These are phyloP conservation scores for Lasioglossum oenotherae DNA, from an alignment of 2,888 invertebrate genomes.

Conservation along the genomic window DNA sequence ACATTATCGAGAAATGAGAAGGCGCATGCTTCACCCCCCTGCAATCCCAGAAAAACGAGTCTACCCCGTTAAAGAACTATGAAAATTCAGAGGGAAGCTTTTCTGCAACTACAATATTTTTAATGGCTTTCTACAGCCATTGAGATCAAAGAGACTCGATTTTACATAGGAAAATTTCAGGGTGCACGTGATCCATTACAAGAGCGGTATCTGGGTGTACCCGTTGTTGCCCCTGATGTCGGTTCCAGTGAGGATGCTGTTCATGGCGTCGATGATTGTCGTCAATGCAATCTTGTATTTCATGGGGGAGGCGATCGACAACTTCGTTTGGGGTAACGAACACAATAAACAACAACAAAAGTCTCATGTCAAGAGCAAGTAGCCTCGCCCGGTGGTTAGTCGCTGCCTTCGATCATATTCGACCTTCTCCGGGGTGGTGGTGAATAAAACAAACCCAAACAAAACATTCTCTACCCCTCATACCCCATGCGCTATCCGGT, in stretches of 20 bases:
- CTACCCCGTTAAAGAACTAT: neutral
- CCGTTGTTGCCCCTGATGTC: constrained; percentile 93
- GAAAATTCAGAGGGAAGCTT: neutral
- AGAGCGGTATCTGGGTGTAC: constrained; percentile 95
- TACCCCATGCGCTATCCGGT: constrained; percentile 18
- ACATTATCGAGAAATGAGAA: no score
- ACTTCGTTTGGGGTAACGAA: constrained; percentile 89
- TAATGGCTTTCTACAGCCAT: neutral
- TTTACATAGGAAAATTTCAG: constrained; percentile 75
- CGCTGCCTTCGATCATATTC: constrained; percentile 71
- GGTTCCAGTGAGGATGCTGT: constrained; percentile 89
- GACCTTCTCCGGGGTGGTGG: constrained; percentile 76
- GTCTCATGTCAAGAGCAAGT: constrained; percentile 80
- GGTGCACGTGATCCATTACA: constrained; percentile 90
- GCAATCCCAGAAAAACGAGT: no score
- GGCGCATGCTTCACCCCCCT: no score
- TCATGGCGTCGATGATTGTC: constrained; percentile 89
- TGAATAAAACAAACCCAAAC: constrained; percentile 69
- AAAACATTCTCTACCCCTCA: constrained; percentile 25
- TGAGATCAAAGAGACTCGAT: neutral
- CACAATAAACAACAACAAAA: constrained; percentile 77
- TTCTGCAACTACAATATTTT: neutral
- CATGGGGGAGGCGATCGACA: constrained; percentile 90
- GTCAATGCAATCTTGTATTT: constrained; percentile 88
- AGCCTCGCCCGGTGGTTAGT: constrained; percentile 74